Conservation (phyloP, 2,888 invertebrate genomes). For the Miltochrista miniata region DNA sequence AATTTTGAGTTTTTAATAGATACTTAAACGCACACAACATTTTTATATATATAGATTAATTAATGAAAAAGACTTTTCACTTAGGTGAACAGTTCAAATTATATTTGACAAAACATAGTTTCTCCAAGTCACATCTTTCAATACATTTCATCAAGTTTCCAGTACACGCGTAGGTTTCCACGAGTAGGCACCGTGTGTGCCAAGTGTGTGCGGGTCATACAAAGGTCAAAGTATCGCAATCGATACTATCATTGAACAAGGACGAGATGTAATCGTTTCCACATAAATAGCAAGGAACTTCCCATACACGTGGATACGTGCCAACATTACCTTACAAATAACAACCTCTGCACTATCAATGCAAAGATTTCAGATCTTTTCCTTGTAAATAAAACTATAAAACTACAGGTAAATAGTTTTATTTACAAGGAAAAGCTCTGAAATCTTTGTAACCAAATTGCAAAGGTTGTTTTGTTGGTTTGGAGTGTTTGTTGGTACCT, state of each 20-base stretch:
- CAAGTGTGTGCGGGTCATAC: constrained; percentile 17
- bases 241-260: constrained; percentile 23
- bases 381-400: not conserved
- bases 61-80: too few species aligned
- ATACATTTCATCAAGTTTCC: not conserved
- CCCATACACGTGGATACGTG: not conserved
- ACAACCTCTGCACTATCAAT: not conserved
- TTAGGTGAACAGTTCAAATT: too few species aligned
- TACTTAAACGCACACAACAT: too few species aligned
- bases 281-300: not conserved
- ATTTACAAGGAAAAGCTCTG: not conserved
- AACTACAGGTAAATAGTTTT: too few species aligned
- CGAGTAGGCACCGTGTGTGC: not conserved
- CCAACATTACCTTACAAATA: not conserved
- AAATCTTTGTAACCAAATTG: not conserved
- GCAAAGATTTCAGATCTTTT: not conserved
- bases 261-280: constrained; percentile 7
- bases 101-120: too few species aligned
- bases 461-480: not conserved
- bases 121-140: too few species aligned
- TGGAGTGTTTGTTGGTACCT: too few species aligned
- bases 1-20: too few species aligned
- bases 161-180: constrained; percentile 7
- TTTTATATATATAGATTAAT: too few species aligned
- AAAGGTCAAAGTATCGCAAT: constrained; percentile 50